Evolutionary conservation across 2,797 vertebrate genomes (phyloP).

Genomic region (Chaetodon trifasciatus): DNA sequence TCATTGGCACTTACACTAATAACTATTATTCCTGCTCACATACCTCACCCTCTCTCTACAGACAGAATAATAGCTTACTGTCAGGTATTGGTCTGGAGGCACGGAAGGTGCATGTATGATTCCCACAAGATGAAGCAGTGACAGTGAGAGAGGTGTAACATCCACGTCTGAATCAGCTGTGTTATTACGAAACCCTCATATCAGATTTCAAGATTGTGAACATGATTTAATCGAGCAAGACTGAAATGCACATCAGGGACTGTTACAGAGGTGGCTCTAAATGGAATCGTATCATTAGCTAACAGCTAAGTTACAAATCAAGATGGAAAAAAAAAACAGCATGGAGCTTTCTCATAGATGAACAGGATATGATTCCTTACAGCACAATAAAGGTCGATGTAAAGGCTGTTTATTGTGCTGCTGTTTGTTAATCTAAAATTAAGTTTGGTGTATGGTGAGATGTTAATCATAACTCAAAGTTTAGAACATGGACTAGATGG

Average conservation of each 20-base stretch:
- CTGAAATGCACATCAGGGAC: not conserved
- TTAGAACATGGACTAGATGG: not conserved
- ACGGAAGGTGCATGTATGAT: not conserved
- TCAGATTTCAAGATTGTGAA: slow-evolving; percentile 3
- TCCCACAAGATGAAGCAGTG: slow-evolving; percentile 18
- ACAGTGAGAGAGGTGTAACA: slow-evolving; percentile 9
- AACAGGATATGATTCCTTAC: not conserved
- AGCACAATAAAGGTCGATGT: not conserved
- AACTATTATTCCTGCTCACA: slow-evolving; percentile 13
- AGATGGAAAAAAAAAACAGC: not conserved
- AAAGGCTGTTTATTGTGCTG: not conserved
- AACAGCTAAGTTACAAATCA: slow-evolving; percentile 4
- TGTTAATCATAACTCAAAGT: not conserved
- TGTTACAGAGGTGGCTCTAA: not conserved
- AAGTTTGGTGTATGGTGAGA: not conserved
- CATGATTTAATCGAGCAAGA: not conserved
- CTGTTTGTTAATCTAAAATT: not conserved
- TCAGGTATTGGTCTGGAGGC: not conserved
- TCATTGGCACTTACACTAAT: slow-evolving; percentile 50
- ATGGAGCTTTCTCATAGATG: not conserved
- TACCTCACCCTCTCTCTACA: not conserved
- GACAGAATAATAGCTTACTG: slow-evolving; percentile 38
- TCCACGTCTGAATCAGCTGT: slow-evolving; percentile 6
- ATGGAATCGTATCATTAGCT: slow-evolving; percentile 1
- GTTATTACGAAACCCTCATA: not conserved